Evolutionary conservation across 2,888 invertebrate species (phyloP), one percentile per base, ranked within the genome.

Genomic region (Polymixis lichenea): DNA sequence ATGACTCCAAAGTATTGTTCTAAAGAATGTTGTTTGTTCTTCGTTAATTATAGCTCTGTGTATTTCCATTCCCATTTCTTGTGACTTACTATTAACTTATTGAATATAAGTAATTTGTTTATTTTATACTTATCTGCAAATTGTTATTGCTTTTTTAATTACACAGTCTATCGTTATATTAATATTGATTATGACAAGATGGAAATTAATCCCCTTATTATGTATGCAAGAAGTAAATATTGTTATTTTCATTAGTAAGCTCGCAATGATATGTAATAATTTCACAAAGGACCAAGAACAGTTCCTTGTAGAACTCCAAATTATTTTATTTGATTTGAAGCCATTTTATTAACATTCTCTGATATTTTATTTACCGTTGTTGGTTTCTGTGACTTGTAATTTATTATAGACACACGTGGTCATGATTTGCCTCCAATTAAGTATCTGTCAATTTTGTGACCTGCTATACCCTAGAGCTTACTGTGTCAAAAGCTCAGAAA

Each of bases 61-160:
- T 79, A 69, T 70, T 79, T 79, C 55, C 73, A 72, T 15, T 68
- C 56, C 8, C 19, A 46, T 82, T 67, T n/a, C 17, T 15, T 25
- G 15, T 17, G 7, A 64, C 51, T 58, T 53, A 64, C 80, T 65
- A 60, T 38, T 32, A 53, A 56, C 19, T 53, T 38, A 65, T 56
- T 65, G 55, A 46, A 65, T 58, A 51, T 53, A 28, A 49, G 19
- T 64, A 11, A 43, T 69, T 68, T 56, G 19, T 72, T 80, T 75
- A 68, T 78, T 72, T 51, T 77, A 49, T 51, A 72, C 8, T 43
- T 74, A 73, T 61, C 56, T 70, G 58, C 15, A 17, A 64, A 28
- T 38, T 32, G 51, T 61, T 69, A 46, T 51, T 73, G 56, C 28
- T 13, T 13, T 56, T 60, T 43, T 56, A 69, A 25, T 28, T 46